phyloP scores from a whole-genome alignment of 2,797 vertebrate species.

The Pogonophryne albipinna region DNA sequence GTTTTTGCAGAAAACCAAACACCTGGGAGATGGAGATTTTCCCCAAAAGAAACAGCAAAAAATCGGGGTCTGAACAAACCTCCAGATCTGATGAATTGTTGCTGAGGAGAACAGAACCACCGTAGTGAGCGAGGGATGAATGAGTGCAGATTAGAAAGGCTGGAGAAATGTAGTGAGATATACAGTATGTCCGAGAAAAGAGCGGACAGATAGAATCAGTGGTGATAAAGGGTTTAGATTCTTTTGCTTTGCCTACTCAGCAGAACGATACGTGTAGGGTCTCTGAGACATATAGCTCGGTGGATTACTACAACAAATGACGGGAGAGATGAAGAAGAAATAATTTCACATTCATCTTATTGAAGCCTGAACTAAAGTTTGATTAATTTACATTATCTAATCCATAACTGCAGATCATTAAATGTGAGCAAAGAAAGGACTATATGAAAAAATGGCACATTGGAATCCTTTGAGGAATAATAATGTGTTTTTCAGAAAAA shows the following conservation, averaged over 20 bases:
- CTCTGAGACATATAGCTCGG: background rate
- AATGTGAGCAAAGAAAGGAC: no score
- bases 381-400: slow-evolving; percentile 17
- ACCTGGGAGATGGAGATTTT: slow-evolving; percentile 16
- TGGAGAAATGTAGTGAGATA: slow-evolving; percentile 1
- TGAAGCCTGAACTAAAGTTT: slow-evolving; percentile 8
- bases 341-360: background rate
- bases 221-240: slow-evolving; percentile 4
- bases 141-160: background rate
- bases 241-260: slow-evolving; percentile 4
- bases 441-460: no score
- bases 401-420: no score
- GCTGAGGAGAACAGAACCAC: slow-evolving; percentile 6
- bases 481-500: no score
- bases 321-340: background rate
- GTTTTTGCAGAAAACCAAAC: slow-evolving; percentile 51
- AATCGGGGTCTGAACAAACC: slow-evolving; percentile 15
- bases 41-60: slow-evolving; percentile 3
- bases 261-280: background rate
- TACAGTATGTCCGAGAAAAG: slow-evolving; percentile 2
- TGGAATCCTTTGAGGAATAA: no score
- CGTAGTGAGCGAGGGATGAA: background rate
- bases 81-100: slow-evolving; percentile 11
- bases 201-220: background rate
- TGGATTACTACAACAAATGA: slow-evolving; percentile 6